Evolutionary conservation across 1,140 invertebrate species (phyloP).

Genomic region (Orchesella cincta): DNA sequence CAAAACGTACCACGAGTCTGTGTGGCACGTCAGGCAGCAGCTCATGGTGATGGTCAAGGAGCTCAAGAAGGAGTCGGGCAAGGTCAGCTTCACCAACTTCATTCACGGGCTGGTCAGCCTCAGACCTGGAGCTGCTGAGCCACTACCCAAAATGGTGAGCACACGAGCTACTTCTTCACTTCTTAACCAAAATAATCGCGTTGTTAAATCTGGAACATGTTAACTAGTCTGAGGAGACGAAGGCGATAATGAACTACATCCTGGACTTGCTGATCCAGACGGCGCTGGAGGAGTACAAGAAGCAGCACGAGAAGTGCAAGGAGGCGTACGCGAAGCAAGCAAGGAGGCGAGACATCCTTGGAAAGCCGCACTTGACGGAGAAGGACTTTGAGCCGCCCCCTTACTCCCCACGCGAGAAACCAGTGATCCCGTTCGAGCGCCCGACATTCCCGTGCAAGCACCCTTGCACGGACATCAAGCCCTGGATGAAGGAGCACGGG

Average conservation of each 20-base stretch:
- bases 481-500: not conserved
- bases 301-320: not conserved
- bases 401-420: not conserved
- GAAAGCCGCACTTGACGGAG: not conserved
- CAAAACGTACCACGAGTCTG: constrained; percentile 11
- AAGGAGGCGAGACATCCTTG: not conserved
- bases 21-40: not conserved
- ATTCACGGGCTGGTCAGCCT: not conserved
- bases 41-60: not conserved
- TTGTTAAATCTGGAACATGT: not conserved
- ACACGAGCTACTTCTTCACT: not conserved
- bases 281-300: not conserved
- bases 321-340: not conserved
- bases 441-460: not conserved
- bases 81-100: constrained; percentile 7
- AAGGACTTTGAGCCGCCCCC: not conserved
- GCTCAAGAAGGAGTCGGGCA: not conserved
- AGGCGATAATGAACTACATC: constrained; percentile 1
- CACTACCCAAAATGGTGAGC: not conserved
- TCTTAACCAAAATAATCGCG: not conserved
- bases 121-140: not conserved
- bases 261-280: not conserved
- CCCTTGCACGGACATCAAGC: not conserved
- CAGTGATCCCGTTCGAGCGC: not conserved
- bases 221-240: not conserved